Base-by-base conservation (phyloP, 2,113 vertebrate genomes). In the Odocoileus virginianus region DNA sequence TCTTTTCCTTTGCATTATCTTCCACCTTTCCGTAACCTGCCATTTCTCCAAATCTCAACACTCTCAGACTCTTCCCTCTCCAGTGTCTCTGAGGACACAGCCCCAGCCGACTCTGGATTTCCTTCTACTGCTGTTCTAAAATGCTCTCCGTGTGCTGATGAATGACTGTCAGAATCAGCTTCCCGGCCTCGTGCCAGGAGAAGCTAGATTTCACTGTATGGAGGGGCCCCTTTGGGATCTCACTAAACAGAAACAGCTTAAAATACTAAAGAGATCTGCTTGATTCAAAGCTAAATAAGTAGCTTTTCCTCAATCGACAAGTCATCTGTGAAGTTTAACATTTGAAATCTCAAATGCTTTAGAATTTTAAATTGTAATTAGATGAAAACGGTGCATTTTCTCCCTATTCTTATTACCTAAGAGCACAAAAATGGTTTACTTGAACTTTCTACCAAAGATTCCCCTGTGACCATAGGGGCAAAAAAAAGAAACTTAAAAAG, bases 231-330 rank as follows among this genome's bases (percentile, higher is more conserved):
- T 85, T 33, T 87, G 94, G 87, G 87, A 93, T 64, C 36, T 84
- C 60, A 83, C 64, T 54, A 19, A 95, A 79, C 85, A 94, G 95
- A 96, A 94, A 94, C 28, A 82, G 76, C 89, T 91, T 93, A 79
- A 93, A 92, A 94, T 79, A 55, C 81, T 25, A 89, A 86, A 95
- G 76, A 87, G 61, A 95, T 83, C 43, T 81, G 5, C 60, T 92
- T 87, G 92, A 92, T 71, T 97, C 79, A 94, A 92, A 95, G 84
- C 71, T 85, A 89, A 95, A 92, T 61, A 90, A 96, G 87, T 61
- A 89, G 93, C 43, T 95, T 97, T 91, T 87, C 61, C 21, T 89
- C 81, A 76, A 91, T 54, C 11, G 0, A 90, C 84, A 94, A 89
- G 33, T 96, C 83, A 67, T 88, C 78, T 61, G 50, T 94, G 84